A percentile compares a stretch with the other conserved stretches of the same genome.
These are phyloP conservation scores for Chiroxiphia lanceolata DNA, from an alignment of 2,797 vertebrate species.

Conservation along the genomic window DNA sequence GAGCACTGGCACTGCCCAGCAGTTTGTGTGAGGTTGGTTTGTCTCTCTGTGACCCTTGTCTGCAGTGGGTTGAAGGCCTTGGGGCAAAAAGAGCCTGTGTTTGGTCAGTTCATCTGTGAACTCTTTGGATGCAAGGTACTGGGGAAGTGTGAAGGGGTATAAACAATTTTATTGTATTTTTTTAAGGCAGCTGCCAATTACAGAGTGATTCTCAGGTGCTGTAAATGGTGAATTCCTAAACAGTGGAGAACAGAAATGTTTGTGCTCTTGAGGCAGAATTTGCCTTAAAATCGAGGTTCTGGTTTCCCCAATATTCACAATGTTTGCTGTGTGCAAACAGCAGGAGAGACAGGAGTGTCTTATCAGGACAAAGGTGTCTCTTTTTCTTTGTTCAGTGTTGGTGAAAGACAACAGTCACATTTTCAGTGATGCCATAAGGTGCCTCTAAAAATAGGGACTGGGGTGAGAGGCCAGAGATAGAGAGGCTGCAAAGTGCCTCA, in stretches of 20 bases:
- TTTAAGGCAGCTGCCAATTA: background rate
- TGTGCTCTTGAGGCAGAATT: background rate
- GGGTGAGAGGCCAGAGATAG: background rate
- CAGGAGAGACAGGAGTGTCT: background rate
- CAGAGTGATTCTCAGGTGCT: background rate
- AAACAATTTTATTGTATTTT: background rate
- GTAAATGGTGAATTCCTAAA: background rate
- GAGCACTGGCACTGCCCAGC: background rate
- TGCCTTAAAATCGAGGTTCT: background rate
- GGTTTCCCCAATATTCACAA: background rate
- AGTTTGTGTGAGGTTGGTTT: background rate
- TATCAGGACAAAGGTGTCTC: background rate
- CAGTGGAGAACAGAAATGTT: background rate
- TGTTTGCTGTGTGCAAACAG: background rate
- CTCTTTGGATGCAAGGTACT: background rate
- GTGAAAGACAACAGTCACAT: background rate
- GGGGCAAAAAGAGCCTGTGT: background rate
- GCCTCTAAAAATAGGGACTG: conserved; percentile 6
- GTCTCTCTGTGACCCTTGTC: background rate
- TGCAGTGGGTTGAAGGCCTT: background rate
- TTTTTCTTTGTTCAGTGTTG: background rate
- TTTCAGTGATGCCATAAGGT: background rate
- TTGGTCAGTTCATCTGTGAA: background rate
- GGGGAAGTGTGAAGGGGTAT: background rate
- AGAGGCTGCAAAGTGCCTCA: background rate